Evolutionary conservation across 2,888 invertebrate genomes (phyloP).

Genomic region (Nomada lathburiana): DNA sequence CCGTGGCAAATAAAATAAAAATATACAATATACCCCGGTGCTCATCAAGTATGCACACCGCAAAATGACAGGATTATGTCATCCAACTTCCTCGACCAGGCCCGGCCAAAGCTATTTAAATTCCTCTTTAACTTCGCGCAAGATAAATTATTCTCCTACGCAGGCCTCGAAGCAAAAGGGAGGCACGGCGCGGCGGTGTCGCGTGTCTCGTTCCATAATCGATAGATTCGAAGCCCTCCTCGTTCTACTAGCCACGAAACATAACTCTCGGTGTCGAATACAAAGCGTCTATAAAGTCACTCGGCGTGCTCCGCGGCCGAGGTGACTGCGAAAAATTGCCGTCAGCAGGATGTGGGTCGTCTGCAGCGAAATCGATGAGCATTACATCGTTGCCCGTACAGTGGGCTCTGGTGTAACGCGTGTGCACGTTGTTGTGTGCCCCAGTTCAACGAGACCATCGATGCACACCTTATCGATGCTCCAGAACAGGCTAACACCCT

Average conservation of each 20-base stretch:
- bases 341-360: conserved; percentile 26
- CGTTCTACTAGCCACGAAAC: conserved; percentile 6
- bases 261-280: conserved; percentile 4
- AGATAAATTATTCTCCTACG: conserved; percentile 32
- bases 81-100: not conserved
- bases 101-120: conserved; percentile 9
- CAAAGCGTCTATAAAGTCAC: conserved; percentile 7
- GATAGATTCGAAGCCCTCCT: conserved; percentile 22
- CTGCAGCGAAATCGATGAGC: conserved; percentile 28
- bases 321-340: conserved; percentile 26
- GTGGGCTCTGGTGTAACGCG: no score
- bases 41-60: conserved; percentile 6
- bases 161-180: not conserved
- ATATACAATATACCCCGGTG: not conserved
- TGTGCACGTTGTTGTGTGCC: not conserved
- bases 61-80: conserved; percentile 27
- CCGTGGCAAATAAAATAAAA: no score
- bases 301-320: not conserved
- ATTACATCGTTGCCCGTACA: not conserved
- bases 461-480: conserved; percentile 25
- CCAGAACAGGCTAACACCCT: not conserved
- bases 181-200: not conserved
- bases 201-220: conserved; percentile 26
- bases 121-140: conserved; percentile 22
- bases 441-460: conserved; percentile 27